A percentile compares a stretch with the other conserved stretches of the same genome.
phyloP scores from a whole-genome alignment of 2,797 vertebrate species.

The Hirundo rustica region DNA sequence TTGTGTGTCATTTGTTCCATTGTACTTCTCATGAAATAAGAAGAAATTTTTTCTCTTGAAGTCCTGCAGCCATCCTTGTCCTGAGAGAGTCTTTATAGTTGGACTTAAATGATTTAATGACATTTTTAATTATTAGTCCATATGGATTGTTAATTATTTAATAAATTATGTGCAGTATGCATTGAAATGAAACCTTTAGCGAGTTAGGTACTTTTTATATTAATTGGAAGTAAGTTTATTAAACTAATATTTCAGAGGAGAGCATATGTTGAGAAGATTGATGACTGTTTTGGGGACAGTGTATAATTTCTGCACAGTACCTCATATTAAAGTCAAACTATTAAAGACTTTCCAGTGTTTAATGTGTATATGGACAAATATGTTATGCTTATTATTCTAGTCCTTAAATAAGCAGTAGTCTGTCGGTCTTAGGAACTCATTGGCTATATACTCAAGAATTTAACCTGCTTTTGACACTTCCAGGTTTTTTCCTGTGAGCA shows the following conservation, averaged over 20 bases:
- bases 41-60: neutral
- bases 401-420: neutral
- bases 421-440: neutral
- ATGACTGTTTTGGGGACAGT: neutral
- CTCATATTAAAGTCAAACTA: neutral
- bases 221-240: neutral
- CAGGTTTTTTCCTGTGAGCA: conserved; percentile 29
- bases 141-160: neutral
- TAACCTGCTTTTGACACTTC: conserved; percentile 27
- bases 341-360: neutral
- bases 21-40: neutral
- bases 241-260: neutral
- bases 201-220: neutral
- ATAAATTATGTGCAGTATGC: neutral
- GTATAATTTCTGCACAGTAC: neutral
- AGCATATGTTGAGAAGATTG: neutral
- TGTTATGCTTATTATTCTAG: neutral
- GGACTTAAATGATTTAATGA: neutral
- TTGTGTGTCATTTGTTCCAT: neutral
- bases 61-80: neutral
- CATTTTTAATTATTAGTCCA: neutral
- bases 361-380: neutral
- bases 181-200: conserved; percentile 5
- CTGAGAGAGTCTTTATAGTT: neutral
- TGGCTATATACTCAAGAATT: conserved; percentile 23